Evolutionary conservation across 2,888 invertebrate genomes (phyloP).

Genomic region (Epiblema foenella): DNA sequence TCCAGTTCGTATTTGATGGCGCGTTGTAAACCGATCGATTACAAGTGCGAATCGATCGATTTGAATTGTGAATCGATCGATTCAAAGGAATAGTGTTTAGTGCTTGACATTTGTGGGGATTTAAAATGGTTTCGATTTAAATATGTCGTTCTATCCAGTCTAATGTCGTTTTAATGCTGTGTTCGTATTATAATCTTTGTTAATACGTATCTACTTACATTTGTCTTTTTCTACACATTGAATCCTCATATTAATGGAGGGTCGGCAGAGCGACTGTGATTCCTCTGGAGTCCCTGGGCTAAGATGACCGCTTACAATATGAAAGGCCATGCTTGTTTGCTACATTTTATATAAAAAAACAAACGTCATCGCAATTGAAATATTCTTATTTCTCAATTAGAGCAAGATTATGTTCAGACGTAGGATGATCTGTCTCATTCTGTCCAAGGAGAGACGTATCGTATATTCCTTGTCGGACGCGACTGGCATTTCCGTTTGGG

Average conservation of each 20-base stretch:
- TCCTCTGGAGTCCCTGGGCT: too few relatives aligned
- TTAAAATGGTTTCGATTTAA: constrained; percentile 25
- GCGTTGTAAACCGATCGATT: constrained; percentile 23
- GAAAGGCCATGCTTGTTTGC: too few relatives aligned
- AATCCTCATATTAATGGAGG: too few relatives aligned
- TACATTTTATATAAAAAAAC: neutral
- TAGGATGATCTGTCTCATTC: constrained; percentile 10
- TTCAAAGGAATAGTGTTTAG: constrained; percentile 13
- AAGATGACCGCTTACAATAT: too few relatives aligned
- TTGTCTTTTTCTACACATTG: too few relatives aligned
- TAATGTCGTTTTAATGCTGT: neutral
- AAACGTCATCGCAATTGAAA: constrained; percentile 8
- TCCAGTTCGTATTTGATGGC: constrained; percentile 55
- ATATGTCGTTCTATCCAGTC: constrained; percentile 1
- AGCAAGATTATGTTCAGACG: constrained; percentile 16
- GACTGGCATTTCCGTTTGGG: constrained; percentile 36
- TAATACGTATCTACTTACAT: too few relatives aligned
- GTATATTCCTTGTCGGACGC: constrained; percentile 20
- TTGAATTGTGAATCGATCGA: constrained; percentile 17
- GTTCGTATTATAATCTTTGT: neutral
- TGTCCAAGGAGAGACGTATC: neutral
- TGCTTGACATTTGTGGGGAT: constrained; percentile 4
- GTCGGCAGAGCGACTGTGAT: too few relatives aligned
- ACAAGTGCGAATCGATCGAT: constrained; percentile 26
- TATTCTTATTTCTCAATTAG: constrained; percentile 33